Evolutionary conservation across 2,113 vertebrate species (phyloP).

Genomic region (cat (Felis catus)): DNA sequence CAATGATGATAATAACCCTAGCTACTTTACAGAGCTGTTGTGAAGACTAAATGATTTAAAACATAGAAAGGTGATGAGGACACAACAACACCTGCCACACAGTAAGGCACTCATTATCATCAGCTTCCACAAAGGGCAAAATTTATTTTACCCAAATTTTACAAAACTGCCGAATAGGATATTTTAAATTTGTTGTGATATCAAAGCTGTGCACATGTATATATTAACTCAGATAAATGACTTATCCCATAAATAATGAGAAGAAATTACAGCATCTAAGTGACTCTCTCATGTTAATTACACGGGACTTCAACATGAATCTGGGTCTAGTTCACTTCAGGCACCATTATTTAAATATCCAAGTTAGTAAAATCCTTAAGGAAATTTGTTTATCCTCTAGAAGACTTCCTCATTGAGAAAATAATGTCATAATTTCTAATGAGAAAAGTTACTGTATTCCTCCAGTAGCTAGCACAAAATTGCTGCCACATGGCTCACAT

Average conservation of each 20-base stretch:
- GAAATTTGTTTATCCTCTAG: constrained; percentile 12
- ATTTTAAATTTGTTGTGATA: not conserved
- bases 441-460: not conserved
- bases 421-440: not conserved
- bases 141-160: not conserved
- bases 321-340: not conserved
- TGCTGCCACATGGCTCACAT: not conserved
- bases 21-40: not conserved
- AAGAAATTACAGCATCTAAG: not conserved
- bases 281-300: not conserved
- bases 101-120: not conserved
- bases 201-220: not conserved
- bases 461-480: not conserved
- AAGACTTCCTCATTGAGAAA: not conserved
- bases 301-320: not conserved
- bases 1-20: not conserved
- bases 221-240: not conserved
- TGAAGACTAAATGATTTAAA: not conserved
- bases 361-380: constrained; percentile 24
- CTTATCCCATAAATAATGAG: not conserved
- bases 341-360: not conserved
- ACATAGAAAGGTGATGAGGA: not conserved
- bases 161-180: not conserved
- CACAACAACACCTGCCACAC: not conserved
- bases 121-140: not conserved